Conservation (phyloP, 2,888 invertebrate genomes). For the Orthosia gracilis region DNA sequence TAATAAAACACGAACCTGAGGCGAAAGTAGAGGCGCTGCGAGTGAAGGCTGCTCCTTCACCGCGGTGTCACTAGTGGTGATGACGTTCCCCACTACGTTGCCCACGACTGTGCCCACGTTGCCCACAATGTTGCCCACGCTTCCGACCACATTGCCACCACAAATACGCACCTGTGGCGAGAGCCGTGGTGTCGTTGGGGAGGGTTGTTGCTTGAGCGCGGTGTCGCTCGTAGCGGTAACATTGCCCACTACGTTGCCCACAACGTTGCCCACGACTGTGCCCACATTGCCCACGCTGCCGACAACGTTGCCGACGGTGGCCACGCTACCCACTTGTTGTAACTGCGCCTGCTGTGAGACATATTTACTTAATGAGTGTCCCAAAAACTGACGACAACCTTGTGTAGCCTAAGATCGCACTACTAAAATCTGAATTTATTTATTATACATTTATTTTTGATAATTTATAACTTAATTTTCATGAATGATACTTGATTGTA, state of each 20-base stretch:
- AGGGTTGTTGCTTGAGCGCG: constrained; percentile 85
- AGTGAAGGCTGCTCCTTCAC: constrained; percentile 87
- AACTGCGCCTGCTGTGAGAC: constrained; percentile 92
- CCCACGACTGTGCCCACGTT: constrained; percentile 71
- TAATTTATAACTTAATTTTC: too few relatives aligned
- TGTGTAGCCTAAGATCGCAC: too few relatives aligned
- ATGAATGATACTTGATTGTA: too few relatives aligned
- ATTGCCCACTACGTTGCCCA: constrained; percentile 66
- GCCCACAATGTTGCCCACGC: constrained; percentile 67
- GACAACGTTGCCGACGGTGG: constrained; percentile 71
- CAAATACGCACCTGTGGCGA: constrained; percentile 83
- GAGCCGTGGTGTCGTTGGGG: constrained; percentile 84
- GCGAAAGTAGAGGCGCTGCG: constrained; percentile 83
- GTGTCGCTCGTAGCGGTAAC: constrained; percentile 78
- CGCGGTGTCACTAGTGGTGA: constrained; percentile 78
- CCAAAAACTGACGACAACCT: background rate
- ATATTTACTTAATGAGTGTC: constrained; percentile 5
- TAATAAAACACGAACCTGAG: constrained; percentile 78
- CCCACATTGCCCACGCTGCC: constrained; percentile 69
- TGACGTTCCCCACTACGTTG: constrained; percentile 68
- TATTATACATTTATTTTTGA: too few relatives aligned
- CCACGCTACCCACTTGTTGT: constrained; percentile 88
- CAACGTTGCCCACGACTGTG: constrained; percentile 69
- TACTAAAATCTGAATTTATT: too few relatives aligned
- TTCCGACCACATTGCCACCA: constrained; percentile 56